Conservation (phyloP, 2,113 vertebrate genomes). For the Rhinolophus sinicus region DNA sequence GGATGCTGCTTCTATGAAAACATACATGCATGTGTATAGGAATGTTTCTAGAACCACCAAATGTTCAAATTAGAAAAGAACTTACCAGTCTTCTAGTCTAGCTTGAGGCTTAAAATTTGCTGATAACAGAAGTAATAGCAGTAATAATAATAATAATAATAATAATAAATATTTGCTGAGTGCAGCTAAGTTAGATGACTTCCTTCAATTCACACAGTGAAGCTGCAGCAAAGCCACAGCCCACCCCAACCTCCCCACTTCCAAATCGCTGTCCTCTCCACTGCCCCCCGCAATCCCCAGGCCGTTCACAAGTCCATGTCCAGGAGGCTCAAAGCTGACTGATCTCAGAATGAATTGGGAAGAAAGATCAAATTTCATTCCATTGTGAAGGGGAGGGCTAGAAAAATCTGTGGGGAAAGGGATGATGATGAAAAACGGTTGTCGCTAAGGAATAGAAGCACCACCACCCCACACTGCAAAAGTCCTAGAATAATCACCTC, state of each 20-base stretch:
- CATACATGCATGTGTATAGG: neutral
- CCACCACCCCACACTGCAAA: neutral
- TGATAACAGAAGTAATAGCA: neutral
- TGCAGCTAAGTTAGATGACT: neutral
- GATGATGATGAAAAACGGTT: neutral
- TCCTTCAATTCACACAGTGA: neutral
- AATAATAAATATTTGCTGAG: neutral
- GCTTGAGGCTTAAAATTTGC: neutral
- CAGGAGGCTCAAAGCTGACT: neutral
- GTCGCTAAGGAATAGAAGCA: neutral
- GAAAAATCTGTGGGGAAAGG: neutral
- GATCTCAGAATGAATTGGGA: neutral
- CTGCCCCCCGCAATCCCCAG: neutral
- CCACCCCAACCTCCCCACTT: neutral
- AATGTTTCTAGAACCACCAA: neutral
- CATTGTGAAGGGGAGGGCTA: neutral
- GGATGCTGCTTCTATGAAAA: neutral
- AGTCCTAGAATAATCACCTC: neutral
- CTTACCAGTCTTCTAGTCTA: neutral
- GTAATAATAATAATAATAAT: neutral
- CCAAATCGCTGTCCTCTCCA: neutral
- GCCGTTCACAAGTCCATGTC: neutral
- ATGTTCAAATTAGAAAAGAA: neutral
- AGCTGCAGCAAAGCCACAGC: neutral
- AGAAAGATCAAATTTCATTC: neutral